phyloP scores from a whole-genome alignment of 92 coral and sea anemone species.

The Epizoanthus fatuus region DNA sequence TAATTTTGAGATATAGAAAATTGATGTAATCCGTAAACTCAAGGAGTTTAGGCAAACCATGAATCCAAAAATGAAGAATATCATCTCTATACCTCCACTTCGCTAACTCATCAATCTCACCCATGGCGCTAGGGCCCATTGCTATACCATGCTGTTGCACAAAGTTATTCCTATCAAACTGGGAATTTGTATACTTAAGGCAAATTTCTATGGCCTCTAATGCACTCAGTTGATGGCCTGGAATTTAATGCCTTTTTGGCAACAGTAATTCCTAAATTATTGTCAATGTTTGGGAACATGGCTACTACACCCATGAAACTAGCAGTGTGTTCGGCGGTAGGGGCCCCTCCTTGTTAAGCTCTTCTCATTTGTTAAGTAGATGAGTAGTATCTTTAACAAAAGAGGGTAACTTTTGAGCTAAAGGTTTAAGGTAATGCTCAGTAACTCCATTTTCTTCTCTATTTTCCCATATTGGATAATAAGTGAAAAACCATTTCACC shows the following conservation, averaged over 20 bases:
- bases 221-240: no score
- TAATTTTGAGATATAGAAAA: neutral
- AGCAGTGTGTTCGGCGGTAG: neutral
- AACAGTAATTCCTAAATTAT: neutral
- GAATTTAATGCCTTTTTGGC: neutral
- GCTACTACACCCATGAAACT: neutral
- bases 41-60: neutral
- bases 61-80: neutral
- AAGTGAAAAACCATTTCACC: no score
- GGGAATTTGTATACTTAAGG: neutral
- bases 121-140: neutral
- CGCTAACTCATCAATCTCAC: neutral
- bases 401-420: no score
- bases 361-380: no score
- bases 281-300: neutral
- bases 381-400: no score
- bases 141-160: neutral
- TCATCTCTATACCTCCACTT: neutral
- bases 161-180: neutral
- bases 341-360: no score
- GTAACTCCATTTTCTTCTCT: no score
- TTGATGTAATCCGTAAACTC: neutral
- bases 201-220: neutral
- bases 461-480: no score
- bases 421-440: no score